Evolutionary conservation across 1,140 invertebrate species (phyloP).

Genomic region (Papilio polyxenes): DNA sequence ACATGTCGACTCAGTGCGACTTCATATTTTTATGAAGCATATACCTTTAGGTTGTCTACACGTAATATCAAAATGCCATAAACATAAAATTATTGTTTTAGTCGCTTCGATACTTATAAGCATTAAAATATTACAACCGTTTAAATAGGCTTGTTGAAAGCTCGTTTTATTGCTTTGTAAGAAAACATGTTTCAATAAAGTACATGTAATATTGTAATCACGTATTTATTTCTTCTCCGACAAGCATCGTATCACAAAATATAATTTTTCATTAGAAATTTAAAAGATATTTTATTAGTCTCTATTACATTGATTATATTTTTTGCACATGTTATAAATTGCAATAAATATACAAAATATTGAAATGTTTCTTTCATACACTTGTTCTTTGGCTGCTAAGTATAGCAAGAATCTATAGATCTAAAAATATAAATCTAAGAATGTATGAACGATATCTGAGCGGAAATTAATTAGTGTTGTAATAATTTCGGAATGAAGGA

Average conservation of each 20-base stretch:
- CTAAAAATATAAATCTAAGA: no score
- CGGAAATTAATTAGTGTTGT: conserved; percentile 11
- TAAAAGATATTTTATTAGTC: no score
- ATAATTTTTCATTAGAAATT: no score
- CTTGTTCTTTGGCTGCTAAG: background rate
- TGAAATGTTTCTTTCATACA: background rate
- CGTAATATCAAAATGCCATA: conserved; percentile 63
- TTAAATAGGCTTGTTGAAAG: conserved; percentile 5
- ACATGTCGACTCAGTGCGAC: conserved; percentile 70
- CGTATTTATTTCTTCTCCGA: background rate
- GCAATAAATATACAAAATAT: no score
- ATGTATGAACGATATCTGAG: background rate
- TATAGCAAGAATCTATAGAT: no score
- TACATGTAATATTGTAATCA: background rate
- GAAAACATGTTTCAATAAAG: background rate
- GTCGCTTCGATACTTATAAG: background rate
- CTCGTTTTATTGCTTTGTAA: conserved; percentile 22
- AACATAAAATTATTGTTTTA: conserved; percentile 62
- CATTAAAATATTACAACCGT: conserved; percentile 3
- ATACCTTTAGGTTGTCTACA: conserved; percentile 66
- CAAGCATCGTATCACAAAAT: no score
- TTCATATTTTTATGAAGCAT: conserved; percentile 74
- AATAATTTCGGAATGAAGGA: background rate
- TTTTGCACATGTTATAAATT: background rate
- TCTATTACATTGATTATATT: no score